Base-by-base conservation (phyloP, 2,888 invertebrate genomes). In the Elmis aenea region DNA sequence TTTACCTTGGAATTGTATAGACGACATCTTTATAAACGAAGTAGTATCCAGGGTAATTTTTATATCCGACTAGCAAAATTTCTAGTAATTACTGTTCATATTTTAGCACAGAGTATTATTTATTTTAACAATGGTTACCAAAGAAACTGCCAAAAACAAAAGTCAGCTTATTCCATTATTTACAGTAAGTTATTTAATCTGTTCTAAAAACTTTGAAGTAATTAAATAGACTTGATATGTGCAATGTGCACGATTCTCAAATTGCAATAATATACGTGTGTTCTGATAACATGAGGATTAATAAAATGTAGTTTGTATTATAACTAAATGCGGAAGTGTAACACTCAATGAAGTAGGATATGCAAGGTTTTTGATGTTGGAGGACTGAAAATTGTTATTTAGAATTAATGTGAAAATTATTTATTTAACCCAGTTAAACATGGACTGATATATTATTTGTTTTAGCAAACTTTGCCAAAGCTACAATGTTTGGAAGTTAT, bases 21-120 rank as follows among this genome's bases (percentile, higher is more conserved):
- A 67, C 18, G 67, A 69, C 40, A 46, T 69, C 8, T 63, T 69
- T 1, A 64, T 71, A 6, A 70, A 71, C 36, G 71, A 71, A 59
- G 69, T 70, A 1, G 62, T 71, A 13, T 63, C 65, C 27, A 56
- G 67, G 57, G 71, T 71, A 54, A 41, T 13, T 8, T 15, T 8
- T 25, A 8, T 12, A 27, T 35, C 16, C 9, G 5, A 5, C 23
- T 6, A 5, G 5, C 6, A 26, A 26, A n/a, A 5, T 11, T 5
- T 26, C 13, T 26, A n/a, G 11, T 26, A 11, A 11, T 12, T 26
- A 5, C 3, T 15, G 10, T 27, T 31, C 26, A 25, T 25, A 14
- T 57, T 56, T 15, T 39, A 70, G 70, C 52, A 70, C 35, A 59
- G 66, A 38, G 58, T 69, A 3, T 62, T 67, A 28, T 68, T 67